phyloP scores from a whole-genome alignment of 1,140 invertebrate species.

The Drosophila tsacasi region DNA sequence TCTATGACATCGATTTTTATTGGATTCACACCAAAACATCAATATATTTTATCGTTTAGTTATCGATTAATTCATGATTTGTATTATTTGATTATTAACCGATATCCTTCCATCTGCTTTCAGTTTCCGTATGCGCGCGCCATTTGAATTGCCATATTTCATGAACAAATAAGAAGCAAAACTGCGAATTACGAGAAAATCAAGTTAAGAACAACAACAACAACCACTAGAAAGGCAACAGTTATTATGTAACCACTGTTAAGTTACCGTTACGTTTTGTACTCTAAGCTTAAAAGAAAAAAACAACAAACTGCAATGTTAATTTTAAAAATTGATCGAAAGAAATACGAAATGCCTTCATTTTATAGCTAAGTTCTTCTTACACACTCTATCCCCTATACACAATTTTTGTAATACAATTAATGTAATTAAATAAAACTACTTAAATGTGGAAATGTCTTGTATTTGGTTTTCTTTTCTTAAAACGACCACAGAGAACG shows the following conservation, averaged over 20 bases:
- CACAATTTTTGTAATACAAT: conserved; percentile 68
- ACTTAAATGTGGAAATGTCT: conserved; percentile 59
- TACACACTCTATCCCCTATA: conserved; percentile 44
- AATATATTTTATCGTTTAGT: no score
- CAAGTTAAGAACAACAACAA: conserved; percentile 23
- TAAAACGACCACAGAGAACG: neutral
- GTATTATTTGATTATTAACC: neutral
- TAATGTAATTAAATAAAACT: conserved; percentile 80
- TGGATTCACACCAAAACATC: no score
- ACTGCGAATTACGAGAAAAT: conserved; percentile 35
- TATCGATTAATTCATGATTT: neutral
- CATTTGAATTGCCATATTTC: conserved; percentile 68
- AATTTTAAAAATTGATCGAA: conserved; percentile 68
- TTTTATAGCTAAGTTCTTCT: conserved; percentile 65
- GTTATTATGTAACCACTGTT: conserved; percentile 75
- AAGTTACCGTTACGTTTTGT: conserved; percentile 80
- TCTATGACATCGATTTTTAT: no score
- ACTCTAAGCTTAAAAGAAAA: conserved; percentile 57
- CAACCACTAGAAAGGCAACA: conserved; percentile 44
- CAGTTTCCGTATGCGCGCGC: conserved; percentile 22
- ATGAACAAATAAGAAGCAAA: conserved; percentile 69
- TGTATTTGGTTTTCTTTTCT: conserved; percentile 13
- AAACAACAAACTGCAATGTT: conserved; percentile 64
- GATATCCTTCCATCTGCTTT: neutral
- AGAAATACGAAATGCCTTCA: conserved; percentile 49